These are phyloP conservation scores for Eupeodes luniger DNA, from an alignment of 2,888 invertebrate species.

Conservation along the genomic window DNA sequence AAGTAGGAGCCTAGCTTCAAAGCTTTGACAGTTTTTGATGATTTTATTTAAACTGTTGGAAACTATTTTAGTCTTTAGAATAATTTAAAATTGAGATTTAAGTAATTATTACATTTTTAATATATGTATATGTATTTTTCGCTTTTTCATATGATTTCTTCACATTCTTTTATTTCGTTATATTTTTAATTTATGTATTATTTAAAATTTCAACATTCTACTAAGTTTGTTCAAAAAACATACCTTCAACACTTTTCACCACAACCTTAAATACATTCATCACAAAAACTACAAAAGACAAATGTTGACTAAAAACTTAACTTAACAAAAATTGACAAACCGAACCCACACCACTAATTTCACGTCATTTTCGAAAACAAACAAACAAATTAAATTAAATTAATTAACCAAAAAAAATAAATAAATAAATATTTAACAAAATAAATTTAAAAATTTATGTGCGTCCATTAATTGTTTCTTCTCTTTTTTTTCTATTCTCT, in stretches of 20 bases:
- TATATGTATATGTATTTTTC: neutral
- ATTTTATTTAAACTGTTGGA: too few relatives aligned
- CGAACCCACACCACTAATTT: neutral
- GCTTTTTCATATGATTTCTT: neutral
- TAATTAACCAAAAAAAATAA: constrained; percentile 20
- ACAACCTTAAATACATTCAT: neutral
- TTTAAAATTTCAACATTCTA: neutral
- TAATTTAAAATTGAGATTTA: too few relatives aligned
- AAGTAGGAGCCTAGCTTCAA: too few relatives aligned
- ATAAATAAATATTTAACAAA: constrained; percentile 50
- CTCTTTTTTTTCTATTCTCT: constrained; percentile 74
- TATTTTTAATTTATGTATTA: neutral
- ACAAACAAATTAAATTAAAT: constrained; percentile 14
- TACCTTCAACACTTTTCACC: constrained; percentile 3
- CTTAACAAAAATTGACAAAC: neutral
- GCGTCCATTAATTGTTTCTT: constrained; percentile 73
- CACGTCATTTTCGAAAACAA: constrained; percentile 3
- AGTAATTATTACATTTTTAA: neutral
- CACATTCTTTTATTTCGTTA: neutral
- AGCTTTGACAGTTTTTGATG: too few relatives aligned
- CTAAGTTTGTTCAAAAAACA: neutral
- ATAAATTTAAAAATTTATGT: constrained; percentile 55
- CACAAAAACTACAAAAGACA: neutral
- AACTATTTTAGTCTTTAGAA: too few relatives aligned
- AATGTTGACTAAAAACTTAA: neutral